Evolutionary conservation across 2,113 vertebrate species (phyloP).

Genomic region (human (Homo sapiens)): DNA sequence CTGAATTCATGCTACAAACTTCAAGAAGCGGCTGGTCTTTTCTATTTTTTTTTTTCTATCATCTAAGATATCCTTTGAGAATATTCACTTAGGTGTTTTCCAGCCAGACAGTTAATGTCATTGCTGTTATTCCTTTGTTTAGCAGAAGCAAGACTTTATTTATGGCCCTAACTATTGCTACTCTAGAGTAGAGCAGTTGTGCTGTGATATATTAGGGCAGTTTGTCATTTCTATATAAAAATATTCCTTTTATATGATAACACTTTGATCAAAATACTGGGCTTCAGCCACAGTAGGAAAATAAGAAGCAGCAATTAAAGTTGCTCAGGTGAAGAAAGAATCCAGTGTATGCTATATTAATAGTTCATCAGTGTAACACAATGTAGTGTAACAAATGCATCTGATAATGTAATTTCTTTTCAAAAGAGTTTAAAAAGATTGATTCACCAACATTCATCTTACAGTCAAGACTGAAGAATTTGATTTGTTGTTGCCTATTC

Average conservation of each 20-base stretch:
- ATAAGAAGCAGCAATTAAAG: slow-evolving; percentile 25
- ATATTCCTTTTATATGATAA: not conserved
- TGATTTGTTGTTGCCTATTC: not conserved
- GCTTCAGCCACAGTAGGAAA: not conserved
- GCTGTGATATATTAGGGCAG: not conserved
- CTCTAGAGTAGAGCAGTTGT: not conserved
- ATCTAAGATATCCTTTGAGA: slow-evolving; percentile 13
- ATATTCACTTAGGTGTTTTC: not conserved
- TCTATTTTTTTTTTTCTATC: not conserved
- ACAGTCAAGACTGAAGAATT: not conserved
- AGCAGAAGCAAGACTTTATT: not conserved
- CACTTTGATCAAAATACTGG: not conserved
- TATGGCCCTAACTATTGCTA: not conserved
- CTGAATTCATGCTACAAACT: not conserved
- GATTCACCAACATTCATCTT: not conserved
- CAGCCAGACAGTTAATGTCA: not conserved
- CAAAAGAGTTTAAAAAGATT: slow-evolving; percentile 49
- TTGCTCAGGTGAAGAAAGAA: slow-evolving; percentile 5
- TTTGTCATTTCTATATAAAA: slow-evolving; percentile 23
- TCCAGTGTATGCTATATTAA: not conserved
- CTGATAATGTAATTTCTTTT: slow-evolving; percentile 36
- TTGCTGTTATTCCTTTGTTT: not conserved
- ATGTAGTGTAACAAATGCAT: not conserved
- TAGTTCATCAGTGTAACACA: not conserved
- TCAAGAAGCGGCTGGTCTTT: not conserved